Percentiles rank a stretch among this genome's conserved stretches.
These are phyloP conservation scores for Numenius arquata DNA, from an alignment of 2,113 vertebrate genomes.

Conservation along the genomic window DNA sequence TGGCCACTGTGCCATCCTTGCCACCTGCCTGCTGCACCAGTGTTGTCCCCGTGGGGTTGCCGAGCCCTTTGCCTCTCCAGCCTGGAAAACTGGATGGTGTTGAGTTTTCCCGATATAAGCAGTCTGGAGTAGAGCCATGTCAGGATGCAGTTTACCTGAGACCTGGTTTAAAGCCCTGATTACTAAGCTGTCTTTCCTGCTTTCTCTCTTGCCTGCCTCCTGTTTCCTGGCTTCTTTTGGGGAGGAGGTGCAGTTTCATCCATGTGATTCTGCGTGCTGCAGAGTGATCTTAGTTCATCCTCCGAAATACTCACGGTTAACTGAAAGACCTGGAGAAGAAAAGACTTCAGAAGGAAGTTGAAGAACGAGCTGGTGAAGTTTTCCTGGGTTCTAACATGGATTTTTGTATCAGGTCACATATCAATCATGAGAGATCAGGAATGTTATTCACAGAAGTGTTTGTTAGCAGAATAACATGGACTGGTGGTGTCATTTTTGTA, in stretches of 20 bases:
- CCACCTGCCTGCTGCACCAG: background rate
- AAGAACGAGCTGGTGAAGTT: background rate
- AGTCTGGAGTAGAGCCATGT: background rate
- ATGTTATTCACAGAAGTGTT: background rate
- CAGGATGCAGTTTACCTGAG: background rate
- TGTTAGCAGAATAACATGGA: background rate
- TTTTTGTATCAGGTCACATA: background rate
- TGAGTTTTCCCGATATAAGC: background rate
- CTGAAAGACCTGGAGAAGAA: background rate
- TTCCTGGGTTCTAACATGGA: background rate
- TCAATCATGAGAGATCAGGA: background rate
- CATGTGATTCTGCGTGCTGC: background rate
- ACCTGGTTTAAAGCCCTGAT: background rate
- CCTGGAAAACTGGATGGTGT: background rate
- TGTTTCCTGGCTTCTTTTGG: background rate
- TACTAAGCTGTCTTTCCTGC: background rate
- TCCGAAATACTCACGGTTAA: background rate
- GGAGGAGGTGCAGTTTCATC: background rate
- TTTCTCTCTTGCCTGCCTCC: background rate
- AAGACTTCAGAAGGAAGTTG: background rate
- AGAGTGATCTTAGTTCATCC: background rate
- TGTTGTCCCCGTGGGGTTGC: background rate
- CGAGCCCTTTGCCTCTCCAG: background rate
- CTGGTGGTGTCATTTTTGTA: background rate
- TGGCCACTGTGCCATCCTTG: accelerated